Conservation (phyloP, 2,797 vertebrate species). For the Manis javanica region DNA sequence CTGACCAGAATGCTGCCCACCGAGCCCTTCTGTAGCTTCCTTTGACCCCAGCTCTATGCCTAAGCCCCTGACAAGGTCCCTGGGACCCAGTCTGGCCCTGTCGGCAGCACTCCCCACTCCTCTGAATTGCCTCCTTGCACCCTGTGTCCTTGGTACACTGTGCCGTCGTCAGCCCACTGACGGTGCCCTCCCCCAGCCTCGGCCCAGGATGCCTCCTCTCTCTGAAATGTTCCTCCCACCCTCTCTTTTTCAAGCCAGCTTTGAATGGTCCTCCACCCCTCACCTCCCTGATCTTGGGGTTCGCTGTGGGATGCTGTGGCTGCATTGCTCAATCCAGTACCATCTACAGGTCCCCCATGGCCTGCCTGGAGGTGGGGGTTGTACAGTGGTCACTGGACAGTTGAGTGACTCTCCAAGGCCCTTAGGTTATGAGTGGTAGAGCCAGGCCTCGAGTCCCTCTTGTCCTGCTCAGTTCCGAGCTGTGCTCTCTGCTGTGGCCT, state of each 20-base stretch:
- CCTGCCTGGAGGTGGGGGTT: not conserved
- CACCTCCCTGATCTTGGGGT: too few relatives aligned
- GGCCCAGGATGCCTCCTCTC: not conserved
- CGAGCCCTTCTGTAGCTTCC: too few relatives aligned
- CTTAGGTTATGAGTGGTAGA: not conserved
- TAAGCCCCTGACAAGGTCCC: not conserved
- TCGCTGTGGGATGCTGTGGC: rapidly evolving
- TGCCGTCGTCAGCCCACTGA: not conserved
- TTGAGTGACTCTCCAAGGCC: not conserved
- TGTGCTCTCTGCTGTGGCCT: not conserved
- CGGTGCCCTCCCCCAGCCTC: not conserved
- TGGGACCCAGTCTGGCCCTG: not conserved
- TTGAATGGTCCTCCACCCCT: not conserved
- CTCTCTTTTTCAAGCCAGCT: not conserved
- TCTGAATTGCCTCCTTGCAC: not conserved
- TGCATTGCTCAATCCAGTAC: not conserved
- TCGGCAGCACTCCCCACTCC: not conserved
- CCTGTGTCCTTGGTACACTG: too few relatives aligned
- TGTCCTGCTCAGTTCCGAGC: not conserved
- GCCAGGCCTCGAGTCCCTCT: not conserved
- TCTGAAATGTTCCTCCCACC: not conserved
- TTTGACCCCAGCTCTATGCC: not conserved
- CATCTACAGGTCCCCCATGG: rapidly evolving
- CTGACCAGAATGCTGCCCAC: not conserved
- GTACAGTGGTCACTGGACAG: not conserved